Base-by-base conservation (phyloP, 2,888 invertebrate genomes). In the Eurois occulta region DNA sequence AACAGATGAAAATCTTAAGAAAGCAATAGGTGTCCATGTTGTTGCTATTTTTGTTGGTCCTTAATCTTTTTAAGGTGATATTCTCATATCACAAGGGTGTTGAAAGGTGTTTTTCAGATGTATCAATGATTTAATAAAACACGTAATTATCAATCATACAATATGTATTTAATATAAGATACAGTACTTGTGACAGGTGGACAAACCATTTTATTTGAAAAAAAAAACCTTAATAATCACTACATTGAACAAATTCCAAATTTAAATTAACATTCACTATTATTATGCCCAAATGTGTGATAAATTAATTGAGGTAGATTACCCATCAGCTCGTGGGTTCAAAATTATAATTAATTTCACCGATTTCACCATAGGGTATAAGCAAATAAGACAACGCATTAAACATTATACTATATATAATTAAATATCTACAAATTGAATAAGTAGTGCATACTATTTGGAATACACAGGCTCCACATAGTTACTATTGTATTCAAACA, bases 291-390 rank as follows among this genome's bases (percentile, higher is more conserved):
- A 94, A 96, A 96, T 92, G 94, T 95, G 95, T 96, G 96, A 95
- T 96, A 96, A 97, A 96, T 95, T 94, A 97, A 96, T 94, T 97
- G 97, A 97, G 97, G 97, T 97, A 97, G 97, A 96, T 97, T 93
- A 93, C 95, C 95, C 95, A 93, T 86, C 90, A 81, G 89, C 91
- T 91, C 83, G 91, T 92, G 92, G 95, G 96, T 93, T 91, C 94
- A 93, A 95, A 95, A 95, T 94, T 94, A 95, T 94, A 95, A 94
- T 94, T 93, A 94, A 91, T 94, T 93, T 93, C 94, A 88, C 88
- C 93, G 95, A 93, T 93, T 92, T 92, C 94, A 93, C 94, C 94
- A 90, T 92, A 91, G 95, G 95, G 93, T 92, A 89, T 90, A 94
- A 95, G 95, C 95, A 96, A 96, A 96, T 95, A 94, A 96, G 95